Evolutionary conservation across 2,888 invertebrate species (phyloP).

Genomic region (Liodrosophila aerea): DNA sequence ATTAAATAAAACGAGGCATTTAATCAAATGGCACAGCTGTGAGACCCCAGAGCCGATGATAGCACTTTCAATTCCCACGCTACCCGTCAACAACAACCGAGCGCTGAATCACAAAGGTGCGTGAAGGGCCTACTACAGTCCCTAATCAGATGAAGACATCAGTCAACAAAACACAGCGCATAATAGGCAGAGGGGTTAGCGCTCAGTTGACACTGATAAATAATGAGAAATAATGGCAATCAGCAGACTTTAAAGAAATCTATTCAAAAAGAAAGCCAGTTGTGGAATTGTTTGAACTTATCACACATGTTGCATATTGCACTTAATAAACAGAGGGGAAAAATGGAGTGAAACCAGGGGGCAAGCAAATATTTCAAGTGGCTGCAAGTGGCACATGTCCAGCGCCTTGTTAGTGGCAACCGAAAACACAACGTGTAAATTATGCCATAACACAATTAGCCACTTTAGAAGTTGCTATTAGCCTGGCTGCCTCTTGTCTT

Average conservation of each 20-base stretch:
- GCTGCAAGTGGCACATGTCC: slow-evolving; percentile 68
- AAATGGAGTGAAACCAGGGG: slow-evolving; percentile 16
- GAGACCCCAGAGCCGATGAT: slow-evolving; percentile 42
- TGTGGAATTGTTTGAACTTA: too few species aligned
- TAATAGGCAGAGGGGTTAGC: neutral
- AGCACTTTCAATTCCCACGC: slow-evolving; percentile 66
- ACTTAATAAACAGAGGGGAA: slow-evolving; percentile 4
- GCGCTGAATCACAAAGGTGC: slow-evolving; percentile 46
- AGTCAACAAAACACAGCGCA: slow-evolving; percentile 23
- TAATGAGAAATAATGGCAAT: slow-evolving; percentile 38
- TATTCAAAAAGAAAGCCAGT: too few species aligned
- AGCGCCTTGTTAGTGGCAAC: slow-evolving; percentile 69
- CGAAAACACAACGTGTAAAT: slow-evolving; percentile 76
- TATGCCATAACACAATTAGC: slow-evolving; percentile 77
- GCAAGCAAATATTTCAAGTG: slow-evolving; percentile 50
- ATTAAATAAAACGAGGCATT: slow-evolving; percentile 73
- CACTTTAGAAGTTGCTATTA: slow-evolving; percentile 70
- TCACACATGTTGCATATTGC: slow-evolving; percentile 1
- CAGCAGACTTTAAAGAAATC: neutral
- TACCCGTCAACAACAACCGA: slow-evolving; percentile 34
- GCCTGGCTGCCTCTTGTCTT: slow-evolving; percentile 22
- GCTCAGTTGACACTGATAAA: slow-evolving; percentile 44
- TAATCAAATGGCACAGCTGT: slow-evolving; percentile 73
- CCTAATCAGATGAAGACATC: slow-evolving; percentile 57
- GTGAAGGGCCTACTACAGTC: slow-evolving; percentile 31